Base-by-base conservation (phyloP, 2,888 invertebrate genomes). In the Ferrisia virgata region DNA sequence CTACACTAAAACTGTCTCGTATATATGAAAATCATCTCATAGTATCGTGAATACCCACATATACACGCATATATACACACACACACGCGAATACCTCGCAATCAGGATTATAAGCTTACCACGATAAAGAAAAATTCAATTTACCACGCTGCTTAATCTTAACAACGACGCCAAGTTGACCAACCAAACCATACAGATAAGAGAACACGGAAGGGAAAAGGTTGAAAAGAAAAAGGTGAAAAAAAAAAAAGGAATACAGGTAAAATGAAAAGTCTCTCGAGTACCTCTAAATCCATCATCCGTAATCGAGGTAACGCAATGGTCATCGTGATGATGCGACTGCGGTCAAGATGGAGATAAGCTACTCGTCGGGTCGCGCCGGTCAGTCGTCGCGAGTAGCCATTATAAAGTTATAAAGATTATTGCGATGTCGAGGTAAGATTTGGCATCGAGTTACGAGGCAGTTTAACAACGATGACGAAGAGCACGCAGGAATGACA, bases 361-460 rank as follows among this genome's bases (percentile, higher is more conserved):
- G 18, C 2, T 47, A 1, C 47, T 9, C 47, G 18, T 18, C n/a
- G n/a, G n/a, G 2, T 11, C 25, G 11, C 13, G 8, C 13, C 13
- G 43, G 36, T 36, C 36, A 8, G 8, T 13, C 8, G 15, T 39
- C 39, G 13, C 43, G 36, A 36, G 47, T 28, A 13, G 25, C 25
- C 28, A 72, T 72, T 72, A 72, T 72, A 33, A 72, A 72, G 33
- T 72, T 72, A 72, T 33, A 72, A 72, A 72, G 72, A 72, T 72
- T 64, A 39, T 53, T 33, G 72, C 72, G 64, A 28, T 72, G 72
- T 72, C 33, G 72, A 72, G 72, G 36, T 72, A 36, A 72, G 72
- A 72, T 72, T 72, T 72, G 47, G 58, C n/a, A n/a, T n/a, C n/a
- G n/a, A n/a, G n/a, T n/a, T n/a, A n/a, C 58, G 28, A 64, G 72